Conservation (phyloP, 2,113 vertebrate genomes). For the Alligator mississippiensis region DNA sequence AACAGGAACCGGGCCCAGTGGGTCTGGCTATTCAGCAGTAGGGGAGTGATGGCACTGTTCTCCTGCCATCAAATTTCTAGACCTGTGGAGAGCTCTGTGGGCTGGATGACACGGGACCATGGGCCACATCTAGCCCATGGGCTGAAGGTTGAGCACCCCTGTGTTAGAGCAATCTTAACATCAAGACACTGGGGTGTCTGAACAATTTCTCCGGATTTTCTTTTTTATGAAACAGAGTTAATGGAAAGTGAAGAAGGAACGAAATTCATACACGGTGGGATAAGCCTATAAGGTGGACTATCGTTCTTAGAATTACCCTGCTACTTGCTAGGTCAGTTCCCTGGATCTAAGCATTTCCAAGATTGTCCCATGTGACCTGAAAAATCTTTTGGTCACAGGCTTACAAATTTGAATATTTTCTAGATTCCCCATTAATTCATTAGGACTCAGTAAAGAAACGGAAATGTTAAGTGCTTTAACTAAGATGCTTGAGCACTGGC, state of each 20-base stretch:
- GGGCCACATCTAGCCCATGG: no score
- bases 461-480: not conserved
- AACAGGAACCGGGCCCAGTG: no score
- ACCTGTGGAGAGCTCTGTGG: no score
- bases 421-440: not conserved
- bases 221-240: not conserved
- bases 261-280: not conserved
- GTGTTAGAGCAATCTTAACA: not conserved
- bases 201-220: not conserved
- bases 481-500: not conserved
- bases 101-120: no score
- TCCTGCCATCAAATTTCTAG: no score
- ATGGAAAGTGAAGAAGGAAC: not conserved
- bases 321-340: not conserved
- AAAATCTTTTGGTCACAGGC: not conserved
- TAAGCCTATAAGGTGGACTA: not conserved
- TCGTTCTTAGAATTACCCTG: not conserved
- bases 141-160: no score
- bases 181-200: not conserved
- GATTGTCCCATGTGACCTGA: not conserved
- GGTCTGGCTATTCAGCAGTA: no score
- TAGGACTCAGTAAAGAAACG: not conserved
- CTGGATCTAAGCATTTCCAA: fast-evolving
- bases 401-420: not conserved
- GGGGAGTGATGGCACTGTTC: no score